Conservation (phyloP, 2,113 vertebrate species). For the Dinomys branickii region DNA sequence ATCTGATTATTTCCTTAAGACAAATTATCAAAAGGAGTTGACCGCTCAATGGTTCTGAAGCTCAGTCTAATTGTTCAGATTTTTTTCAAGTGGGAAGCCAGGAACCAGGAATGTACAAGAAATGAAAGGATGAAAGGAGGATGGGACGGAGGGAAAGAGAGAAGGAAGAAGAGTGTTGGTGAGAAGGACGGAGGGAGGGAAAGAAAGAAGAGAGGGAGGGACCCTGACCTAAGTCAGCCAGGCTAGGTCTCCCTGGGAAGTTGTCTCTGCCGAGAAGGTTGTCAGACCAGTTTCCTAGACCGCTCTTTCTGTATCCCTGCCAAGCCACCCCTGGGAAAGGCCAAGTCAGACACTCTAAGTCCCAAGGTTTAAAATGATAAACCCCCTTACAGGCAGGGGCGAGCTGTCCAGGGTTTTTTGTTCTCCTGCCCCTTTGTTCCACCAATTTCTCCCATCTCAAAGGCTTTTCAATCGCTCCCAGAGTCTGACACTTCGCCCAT, state of each 20-base stretch:
- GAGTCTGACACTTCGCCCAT: constrained; percentile 83
- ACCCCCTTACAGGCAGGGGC: constrained; percentile 54
- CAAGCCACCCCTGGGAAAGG: constrained; percentile 67
- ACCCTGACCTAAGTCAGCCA: neutral
- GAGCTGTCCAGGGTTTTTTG: constrained; percentile 72
- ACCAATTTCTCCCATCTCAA: constrained; percentile 79
- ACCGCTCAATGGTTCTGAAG: neutral
- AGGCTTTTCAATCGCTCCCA: constrained; percentile 75
- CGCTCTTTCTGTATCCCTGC: constrained; percentile 6
- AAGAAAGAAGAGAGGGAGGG: accelerated
- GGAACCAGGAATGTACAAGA: neutral
- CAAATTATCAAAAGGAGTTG: neutral
- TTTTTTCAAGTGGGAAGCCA: neutral
- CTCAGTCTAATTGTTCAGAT: neutral
- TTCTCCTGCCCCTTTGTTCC: constrained; percentile 58
- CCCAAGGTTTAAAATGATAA: constrained; percentile 69
- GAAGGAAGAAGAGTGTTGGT: accelerated
- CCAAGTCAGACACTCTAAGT: constrained; percentile 20
- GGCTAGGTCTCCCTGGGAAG: neutral
- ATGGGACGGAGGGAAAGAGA: accelerated
- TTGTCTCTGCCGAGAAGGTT: neutral
- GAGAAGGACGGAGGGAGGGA: accelerated
- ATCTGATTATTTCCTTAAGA: neutral
- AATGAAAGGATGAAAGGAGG: accelerated
- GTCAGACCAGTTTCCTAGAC: neutral